Conservation (phyloP, 2,113 vertebrate genomes). For the Zosterops lateralis region DNA sequence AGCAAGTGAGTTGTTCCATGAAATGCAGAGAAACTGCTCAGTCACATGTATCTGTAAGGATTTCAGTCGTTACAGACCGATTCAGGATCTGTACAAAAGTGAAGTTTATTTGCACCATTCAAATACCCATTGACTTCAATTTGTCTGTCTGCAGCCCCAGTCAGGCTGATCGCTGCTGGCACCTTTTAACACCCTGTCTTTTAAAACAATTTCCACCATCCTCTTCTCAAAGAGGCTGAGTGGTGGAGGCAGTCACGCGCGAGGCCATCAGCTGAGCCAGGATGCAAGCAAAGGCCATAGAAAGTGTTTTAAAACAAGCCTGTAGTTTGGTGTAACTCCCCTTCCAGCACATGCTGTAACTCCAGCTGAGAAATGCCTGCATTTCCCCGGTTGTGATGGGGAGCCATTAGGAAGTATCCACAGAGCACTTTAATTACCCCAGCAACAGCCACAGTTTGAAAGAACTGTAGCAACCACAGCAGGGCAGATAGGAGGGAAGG, state of each 20-base stretch:
- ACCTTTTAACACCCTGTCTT: neutral
- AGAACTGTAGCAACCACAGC: constrained; percentile 1
- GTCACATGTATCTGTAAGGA: neutral
- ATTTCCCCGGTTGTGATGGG: neutral
- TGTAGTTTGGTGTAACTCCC: neutral
- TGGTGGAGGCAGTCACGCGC: rapidly evolving
- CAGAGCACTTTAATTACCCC: constrained; percentile 15
- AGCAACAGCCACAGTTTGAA: constrained; percentile 4
- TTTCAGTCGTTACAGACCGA: neutral
- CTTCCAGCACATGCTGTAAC: neutral
- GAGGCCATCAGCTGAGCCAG: neutral
- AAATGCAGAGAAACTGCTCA: neutral
- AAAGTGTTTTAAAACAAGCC: neutral
- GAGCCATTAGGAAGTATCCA: neutral
- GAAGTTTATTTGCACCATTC: neutral
- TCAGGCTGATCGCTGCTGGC: neutral
- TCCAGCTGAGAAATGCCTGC: neutral
- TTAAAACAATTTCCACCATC: neutral
- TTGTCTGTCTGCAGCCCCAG: neutral
- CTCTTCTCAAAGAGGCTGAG: neutral
- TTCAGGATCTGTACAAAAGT: neutral
- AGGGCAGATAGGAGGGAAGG: constrained; percentile 14
- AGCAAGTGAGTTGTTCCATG: neutral
- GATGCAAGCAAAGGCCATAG: neutral
- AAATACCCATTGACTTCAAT: neutral